Evolutionary conservation across 2,888 invertebrate genomes (phyloP).

Genomic region (Acronicta alni): DNA sequence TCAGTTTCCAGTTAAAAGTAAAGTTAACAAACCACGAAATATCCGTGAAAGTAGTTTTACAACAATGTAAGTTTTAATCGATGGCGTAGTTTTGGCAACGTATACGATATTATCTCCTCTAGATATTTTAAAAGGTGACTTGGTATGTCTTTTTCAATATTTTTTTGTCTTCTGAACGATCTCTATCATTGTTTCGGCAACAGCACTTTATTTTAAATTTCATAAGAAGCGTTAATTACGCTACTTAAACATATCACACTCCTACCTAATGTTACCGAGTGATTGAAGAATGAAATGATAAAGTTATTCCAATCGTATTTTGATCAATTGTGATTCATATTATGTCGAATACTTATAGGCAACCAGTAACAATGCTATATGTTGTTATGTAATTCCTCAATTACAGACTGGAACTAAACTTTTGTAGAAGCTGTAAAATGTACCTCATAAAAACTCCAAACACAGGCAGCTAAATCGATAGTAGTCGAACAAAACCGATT

Average conservation of each 20-base stretch:
- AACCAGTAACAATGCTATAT: too few species aligned
- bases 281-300: too few species aligned
- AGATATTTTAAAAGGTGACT: not conserved
- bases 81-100: not conserved
- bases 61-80: slow-evolving; percentile 17
- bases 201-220: not conserved
- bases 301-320: too few species aligned
- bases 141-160: not conserved
- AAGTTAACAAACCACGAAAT: slow-evolving; percentile 43
- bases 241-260: too few species aligned
- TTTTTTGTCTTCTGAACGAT: not conserved
- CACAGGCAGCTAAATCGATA: slow-evolving; percentile 8
- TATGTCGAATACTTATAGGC: too few species aligned
- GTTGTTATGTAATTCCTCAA: too few species aligned
- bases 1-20: slow-evolving; percentile 29
- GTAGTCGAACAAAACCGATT: slow-evolving; percentile 39
- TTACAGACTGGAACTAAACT: too few species aligned
- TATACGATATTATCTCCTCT: not conserved
- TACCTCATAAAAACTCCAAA: slow-evolving; percentile 23
- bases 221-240: too few species aligned
- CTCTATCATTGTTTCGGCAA: not conserved
- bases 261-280: too few species aligned
- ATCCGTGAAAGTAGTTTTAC: slow-evolving; percentile 33
- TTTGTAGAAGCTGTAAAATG: slow-evolving; percentile 8
- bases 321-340: too few species aligned